A percentile compares a stretch with the other conserved stretches of the same genome.
phyloP scores from a whole-genome alignment of 2,888 invertebrate genomes.

The Syrista parreyssii region DNA sequence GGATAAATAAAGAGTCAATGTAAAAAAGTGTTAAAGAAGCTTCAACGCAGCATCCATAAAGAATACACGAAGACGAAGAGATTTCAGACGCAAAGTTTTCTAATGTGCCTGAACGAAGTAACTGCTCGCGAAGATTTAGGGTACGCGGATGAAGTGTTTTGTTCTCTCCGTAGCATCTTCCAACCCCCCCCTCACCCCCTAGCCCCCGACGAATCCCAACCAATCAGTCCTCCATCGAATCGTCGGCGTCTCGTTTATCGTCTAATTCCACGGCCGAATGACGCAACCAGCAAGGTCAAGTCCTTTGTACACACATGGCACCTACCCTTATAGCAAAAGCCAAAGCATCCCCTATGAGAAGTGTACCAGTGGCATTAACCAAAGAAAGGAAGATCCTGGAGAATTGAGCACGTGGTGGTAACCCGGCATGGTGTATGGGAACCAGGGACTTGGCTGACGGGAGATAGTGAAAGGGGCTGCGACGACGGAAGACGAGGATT shows the following conservation, averaged over 20 bases:
- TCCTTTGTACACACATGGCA: not conserved
- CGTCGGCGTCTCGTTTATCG: not conserved
- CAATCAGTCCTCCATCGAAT: not conserved
- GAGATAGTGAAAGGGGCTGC: constrained; percentile 18
- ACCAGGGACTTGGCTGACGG: constrained; percentile 8
- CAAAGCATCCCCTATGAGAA: not conserved
- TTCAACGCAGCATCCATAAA: not conserved
- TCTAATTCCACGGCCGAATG: not conserved
- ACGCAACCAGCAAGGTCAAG: not conserved
- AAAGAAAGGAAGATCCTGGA: not conserved
- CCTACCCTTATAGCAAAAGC: not conserved
- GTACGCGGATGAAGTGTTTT: not conserved
- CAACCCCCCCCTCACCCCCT: no score
- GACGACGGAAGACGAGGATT: constrained; percentile 20
- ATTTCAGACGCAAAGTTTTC: not conserved
- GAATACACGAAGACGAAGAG: not conserved
- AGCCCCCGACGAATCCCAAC: not conserved
- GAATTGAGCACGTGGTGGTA: not conserved
- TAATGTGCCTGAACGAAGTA: not conserved
- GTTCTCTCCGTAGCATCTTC: not conserved
- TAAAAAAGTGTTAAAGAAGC: not conserved
- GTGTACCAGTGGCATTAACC: not conserved
- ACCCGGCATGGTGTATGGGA: not conserved
- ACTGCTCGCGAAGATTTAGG: not conserved
- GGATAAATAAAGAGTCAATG: not conserved